phyloP scores from a whole-genome alignment of 2,888 invertebrate species.

The Gastrophysa polygoni region DNA sequence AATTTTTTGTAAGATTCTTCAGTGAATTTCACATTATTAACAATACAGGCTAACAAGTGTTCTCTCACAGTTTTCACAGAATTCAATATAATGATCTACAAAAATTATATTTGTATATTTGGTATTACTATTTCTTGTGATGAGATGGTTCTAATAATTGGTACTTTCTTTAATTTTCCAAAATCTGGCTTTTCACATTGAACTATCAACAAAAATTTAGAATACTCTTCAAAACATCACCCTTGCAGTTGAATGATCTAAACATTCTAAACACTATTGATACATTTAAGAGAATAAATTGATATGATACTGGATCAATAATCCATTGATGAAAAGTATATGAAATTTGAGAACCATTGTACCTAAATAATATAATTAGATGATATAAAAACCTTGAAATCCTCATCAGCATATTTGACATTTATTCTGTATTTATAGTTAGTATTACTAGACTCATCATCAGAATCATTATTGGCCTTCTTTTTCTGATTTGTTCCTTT shows the following conservation, averaged over 20 bases:
- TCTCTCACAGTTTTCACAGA: slow-evolving; percentile 69
- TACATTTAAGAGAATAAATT: too few relatives aligned
- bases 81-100: slow-evolving; percentile 43
- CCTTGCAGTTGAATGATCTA: too few relatives aligned
- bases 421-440: slow-evolving; percentile 52
- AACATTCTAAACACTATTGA: too few relatives aligned
- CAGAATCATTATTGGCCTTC: slow-evolving; percentile 46
- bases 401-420: slow-evolving; percentile 43
- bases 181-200: too few relatives aligned
- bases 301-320: too few relatives aligned
- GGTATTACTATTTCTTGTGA: too few relatives aligned
- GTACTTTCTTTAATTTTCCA: too few relatives aligned
- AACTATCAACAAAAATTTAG: too few relatives aligned
- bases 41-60: slow-evolving; percentile 74
- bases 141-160: too few relatives aligned
- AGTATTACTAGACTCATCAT: slow-evolving; percentile 35
- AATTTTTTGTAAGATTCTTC: slow-evolving; percentile 71
- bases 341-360: slow-evolving; percentile 13
- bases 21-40: slow-evolving; percentile 68
- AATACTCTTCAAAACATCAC: too few relatives aligned
- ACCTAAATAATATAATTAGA: not conserved
- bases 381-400: slow-evolving; percentile 36
- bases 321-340: too few relatives aligned
- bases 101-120: too few relatives aligned
- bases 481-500: slow-evolving; percentile 54